Conservation (phyloP, 2,888 invertebrate genomes). For the Nomada hirtipes region DNA sequence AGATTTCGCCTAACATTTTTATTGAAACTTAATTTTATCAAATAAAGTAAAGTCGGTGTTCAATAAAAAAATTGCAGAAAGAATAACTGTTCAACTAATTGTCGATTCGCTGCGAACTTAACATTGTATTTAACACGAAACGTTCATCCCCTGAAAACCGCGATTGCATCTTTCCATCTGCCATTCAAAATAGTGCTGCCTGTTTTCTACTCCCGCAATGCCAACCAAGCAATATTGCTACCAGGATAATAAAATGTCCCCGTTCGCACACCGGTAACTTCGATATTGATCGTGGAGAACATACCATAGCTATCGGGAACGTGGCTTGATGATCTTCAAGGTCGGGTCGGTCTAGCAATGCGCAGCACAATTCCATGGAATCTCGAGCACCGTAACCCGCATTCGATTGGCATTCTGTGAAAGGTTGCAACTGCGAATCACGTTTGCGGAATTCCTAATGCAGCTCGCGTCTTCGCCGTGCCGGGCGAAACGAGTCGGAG, state of each 20-base stretch:
- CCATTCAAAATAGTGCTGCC: too few species aligned
- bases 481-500: conserved; percentile 27
- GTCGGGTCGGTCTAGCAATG: conserved; percentile 44
- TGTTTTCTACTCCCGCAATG: too few species aligned
- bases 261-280: not conserved
- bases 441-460: conserved; percentile 76
- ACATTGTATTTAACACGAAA: too few species aligned
- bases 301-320: not conserved
- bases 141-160: too few species aligned
- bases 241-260: not conserved
- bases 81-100: too few species aligned
- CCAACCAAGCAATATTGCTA: too few species aligned
- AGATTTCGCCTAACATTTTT: too few species aligned
- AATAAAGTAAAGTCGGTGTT: too few species aligned
- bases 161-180: too few species aligned
- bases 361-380: conserved; percentile 57
- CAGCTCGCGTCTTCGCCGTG: conserved; percentile 56
- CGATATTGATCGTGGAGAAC: not conserved
- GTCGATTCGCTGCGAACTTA: too few species aligned
- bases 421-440: conserved; percentile 69
- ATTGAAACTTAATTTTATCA: too few species aligned
- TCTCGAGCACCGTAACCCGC: conserved; percentile 65
- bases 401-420: conserved; percentile 74
- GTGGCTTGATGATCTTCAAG: conserved; percentile 40
- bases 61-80: too few species aligned